Percentiles rank a stretch among this genome's conserved stretches.
phyloP scores from a whole-genome alignment of 2,797 vertebrate genomes.

The Calcarius lapponicus region DNA sequence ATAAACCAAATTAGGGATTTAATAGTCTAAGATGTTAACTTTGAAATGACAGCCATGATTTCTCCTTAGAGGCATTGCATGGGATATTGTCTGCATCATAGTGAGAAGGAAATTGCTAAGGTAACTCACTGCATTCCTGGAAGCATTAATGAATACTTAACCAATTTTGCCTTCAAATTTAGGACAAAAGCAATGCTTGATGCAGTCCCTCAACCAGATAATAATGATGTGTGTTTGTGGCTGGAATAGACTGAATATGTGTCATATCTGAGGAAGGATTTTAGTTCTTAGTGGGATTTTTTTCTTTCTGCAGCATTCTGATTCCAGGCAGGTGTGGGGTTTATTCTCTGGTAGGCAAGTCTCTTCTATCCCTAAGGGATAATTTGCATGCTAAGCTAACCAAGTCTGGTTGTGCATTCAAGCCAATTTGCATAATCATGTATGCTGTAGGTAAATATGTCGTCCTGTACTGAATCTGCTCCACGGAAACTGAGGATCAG shows the following conservation, averaged over 20 bases:
- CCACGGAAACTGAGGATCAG: background rate
- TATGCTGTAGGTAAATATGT: background rate
- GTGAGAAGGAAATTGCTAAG: background rate
- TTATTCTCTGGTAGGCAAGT: background rate
- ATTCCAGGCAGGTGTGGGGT: background rate
- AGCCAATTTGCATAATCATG: background rate
- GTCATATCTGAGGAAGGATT: background rate
- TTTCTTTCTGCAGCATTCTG: background rate
- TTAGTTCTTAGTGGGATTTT: background rate
- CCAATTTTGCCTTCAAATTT: background rate
- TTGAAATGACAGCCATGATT: background rate
- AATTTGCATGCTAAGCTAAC: background rate
- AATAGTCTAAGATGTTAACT: constrained; percentile 34
- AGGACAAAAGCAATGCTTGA: background rate
- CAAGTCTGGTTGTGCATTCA: background rate
- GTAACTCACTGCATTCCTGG: constrained; percentile 13
- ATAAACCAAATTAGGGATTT: constrained; percentile 20
- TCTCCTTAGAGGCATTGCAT: background rate
- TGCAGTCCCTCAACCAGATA: background rate
- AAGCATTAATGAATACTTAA: constrained; percentile 27
- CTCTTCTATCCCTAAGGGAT: background rate
- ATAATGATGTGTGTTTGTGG: background rate
- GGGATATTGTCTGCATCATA: background rate
- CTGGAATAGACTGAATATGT: background rate
- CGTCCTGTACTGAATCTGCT: background rate